Evolutionary conservation across 2,797 vertebrate genomes (phyloP).

Genomic region (Adrianichthys oophorus): DNA sequence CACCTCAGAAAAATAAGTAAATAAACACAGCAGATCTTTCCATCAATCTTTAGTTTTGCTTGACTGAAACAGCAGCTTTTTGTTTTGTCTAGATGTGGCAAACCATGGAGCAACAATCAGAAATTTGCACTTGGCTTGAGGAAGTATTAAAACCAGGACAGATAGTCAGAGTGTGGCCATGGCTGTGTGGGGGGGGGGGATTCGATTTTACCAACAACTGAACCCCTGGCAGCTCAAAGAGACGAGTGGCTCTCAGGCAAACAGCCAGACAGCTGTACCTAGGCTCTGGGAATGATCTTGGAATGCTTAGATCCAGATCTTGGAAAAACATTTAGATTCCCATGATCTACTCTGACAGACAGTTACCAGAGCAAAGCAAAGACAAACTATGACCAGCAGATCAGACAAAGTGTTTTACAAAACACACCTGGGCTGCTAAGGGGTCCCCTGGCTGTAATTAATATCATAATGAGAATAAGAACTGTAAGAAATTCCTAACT

Average conservation of each 20-base stretch:
- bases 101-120: slow-evolving; percentile 50
- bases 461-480: slow-evolving; percentile 49
- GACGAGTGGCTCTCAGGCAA: slow-evolving; percentile 51
- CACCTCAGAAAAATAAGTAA: slow-evolving; percentile 29
- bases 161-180: slow-evolving; percentile 54
- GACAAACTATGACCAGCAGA: slow-evolving; percentile 35
- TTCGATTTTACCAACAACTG: slow-evolving; percentile 66
- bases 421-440: slow-evolving; percentile 58
- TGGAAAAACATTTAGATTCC: slow-evolving; percentile 62
- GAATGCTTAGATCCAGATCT: slow-evolving; percentile 33
- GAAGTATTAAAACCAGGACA: slow-evolving; percentile 67
- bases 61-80: slow-evolving; percentile 62
- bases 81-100: slow-evolving; percentile 48
- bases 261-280: slow-evolving; percentile 39
- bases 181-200: slow-evolving; percentile 35
- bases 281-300: slow-evolving; percentile 27
- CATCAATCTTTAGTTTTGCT: slow-evolving; percentile 55
- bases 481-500: slow-evolving; percentile 36
- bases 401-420: slow-evolving; percentile 46
- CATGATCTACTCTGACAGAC: slow-evolving; percentile 58
- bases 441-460: slow-evolving; percentile 55
- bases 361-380: slow-evolving; percentile 57
- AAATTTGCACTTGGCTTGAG: slow-evolving; percentile 34
- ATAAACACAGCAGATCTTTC: slow-evolving; percentile 53
- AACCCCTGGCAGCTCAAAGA: slow-evolving; percentile 61